Base-by-base conservation (phyloP, 1,140 invertebrate species). In the Spodoptera frugiperda region DNA sequence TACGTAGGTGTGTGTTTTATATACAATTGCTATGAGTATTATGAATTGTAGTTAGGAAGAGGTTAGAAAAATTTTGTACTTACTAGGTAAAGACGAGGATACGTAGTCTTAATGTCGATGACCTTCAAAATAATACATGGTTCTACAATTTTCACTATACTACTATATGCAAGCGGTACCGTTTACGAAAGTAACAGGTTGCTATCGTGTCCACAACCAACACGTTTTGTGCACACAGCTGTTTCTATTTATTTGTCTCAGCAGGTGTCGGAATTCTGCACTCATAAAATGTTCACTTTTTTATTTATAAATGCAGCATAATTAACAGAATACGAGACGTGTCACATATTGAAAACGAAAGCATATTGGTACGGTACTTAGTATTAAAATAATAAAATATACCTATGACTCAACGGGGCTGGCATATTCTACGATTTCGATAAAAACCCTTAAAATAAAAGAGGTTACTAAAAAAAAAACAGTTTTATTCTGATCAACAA, bases 211-310 rank as follows among this genome's bases (percentile, higher is more conserved):
- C 21, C 39, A 39, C 11, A 39, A 53, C 15, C 11, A 61, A 53
- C 17, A 17, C 51, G 51, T 53, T 53, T 44, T 15, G 49, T 70
- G 9, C 15, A 15, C 49, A 33, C 49, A 70, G 67, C 49, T 70
- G 67, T 54, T 54, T 70, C 49, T 70, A 46, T 54, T 39, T 70
- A 53, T 15, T 54, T 54, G 49, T 2, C 39, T 17, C 59, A 44
- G 33, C 33, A 39, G 33, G 33, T 39, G 33, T 44, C 12, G 30
- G 15, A 59, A 63, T 17, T 63, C 17, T 63, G 59, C 59, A 63
- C 39, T 3, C 19, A 25, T 33, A 63, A 44, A 46, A 9, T 17
- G 11, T 14, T 9, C 6, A 9, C 19, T 63, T 44, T 10, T n/a
- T 33, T 39, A 33, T 61, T 10, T 11, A 44, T 39, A 9, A 6